Evolutionary conservation across 2,113 vertebrate genomes (phyloP).

Genomic region (Pterocles orientalis): DNA sequence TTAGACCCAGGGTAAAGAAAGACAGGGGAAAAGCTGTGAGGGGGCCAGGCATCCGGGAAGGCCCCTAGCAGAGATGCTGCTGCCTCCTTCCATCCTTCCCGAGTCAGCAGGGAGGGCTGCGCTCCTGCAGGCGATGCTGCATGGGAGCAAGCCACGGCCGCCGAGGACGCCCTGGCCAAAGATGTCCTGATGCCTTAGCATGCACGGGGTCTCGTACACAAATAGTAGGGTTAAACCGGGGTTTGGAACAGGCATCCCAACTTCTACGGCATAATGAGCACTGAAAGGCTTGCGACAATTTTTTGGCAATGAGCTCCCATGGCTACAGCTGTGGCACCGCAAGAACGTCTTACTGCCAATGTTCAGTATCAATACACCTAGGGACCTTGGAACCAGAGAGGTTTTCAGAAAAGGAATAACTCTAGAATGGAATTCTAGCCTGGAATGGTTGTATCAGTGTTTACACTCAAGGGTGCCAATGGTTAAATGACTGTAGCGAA

Average conservation of each 20-base stretch:
- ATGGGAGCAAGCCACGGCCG: accelerated
- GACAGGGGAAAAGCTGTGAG: slow-evolving; percentile 75
- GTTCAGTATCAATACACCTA: neutral
- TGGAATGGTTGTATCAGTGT: neutral
- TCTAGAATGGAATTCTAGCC: neutral
- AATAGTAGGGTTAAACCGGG: neutral
- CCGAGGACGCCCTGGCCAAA: neutral
- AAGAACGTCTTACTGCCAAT: neutral
- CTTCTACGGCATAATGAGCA: accelerated
- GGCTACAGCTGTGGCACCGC: slow-evolving; percentile 6
- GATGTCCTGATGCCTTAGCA: neutral
- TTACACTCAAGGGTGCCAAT: neutral
- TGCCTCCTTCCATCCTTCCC: neutral
- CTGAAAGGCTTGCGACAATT: neutral
- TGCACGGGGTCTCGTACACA: neutral
- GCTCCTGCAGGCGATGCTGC: accelerated
- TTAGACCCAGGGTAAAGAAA: slow-evolving; percentile 74
- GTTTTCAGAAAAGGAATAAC: neutral
- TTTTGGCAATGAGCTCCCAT: neutral
- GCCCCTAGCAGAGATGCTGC: neutral
- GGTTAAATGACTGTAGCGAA: slow-evolving; percentile 19
- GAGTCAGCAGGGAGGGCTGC: neutral
- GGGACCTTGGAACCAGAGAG: accelerated
- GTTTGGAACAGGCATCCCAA: neutral
- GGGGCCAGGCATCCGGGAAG: slow-evolving; percentile 8